Base-by-base conservation (phyloP, 2,113 vertebrate species). In the Myotis lucifugus region DNA sequence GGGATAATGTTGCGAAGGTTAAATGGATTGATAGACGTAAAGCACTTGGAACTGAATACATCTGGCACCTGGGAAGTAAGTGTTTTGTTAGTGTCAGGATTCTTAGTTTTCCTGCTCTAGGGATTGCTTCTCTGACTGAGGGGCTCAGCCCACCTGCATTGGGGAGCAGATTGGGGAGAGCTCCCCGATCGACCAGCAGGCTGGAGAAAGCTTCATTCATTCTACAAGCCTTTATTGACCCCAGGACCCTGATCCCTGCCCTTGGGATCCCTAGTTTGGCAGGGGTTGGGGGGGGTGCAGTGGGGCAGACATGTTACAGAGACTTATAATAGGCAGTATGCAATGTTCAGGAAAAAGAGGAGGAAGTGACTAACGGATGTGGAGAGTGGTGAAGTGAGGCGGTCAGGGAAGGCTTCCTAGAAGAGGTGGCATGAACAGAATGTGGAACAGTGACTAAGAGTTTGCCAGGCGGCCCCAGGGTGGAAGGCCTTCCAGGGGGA, bases 81-180 rank as follows among this genome's bases (percentile, higher is more conserved):
- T 40, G 27, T 52, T 76, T 74, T 48, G 8, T 6, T 37, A 1
- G 6, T 5, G 9, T 78, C 34, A 15, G 19, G 34, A 11, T 46
- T 23, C 23, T 40, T 59, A 1, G 9, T 7, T 3, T 78, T 25
- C 34, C 40, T 52, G 46, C 13, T 37, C 37, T 9, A n/a, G 34
- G 29, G 27, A 3, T n/a, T 3, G 59, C 23, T 46, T 2, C 27
- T 64, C 42, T 25, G 42, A 42, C 6, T 1, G 56, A 32, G 42
- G 67, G 40, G 56, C 54, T 66, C 8, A 10, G 66, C 46, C 29
- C 10, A 0, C 8, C 11, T 0, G 1, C 19, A 12, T 4, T 15
- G 34, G n/a, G 17, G 37, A 74, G 40, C 27, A n/a, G 54, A 67
- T 67, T 0, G 0, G 1, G 56, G 37, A 50, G 23, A 2, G 21